Conservation (phyloP, 2,797 vertebrate genomes). For the Leptatherina wallacei region DNA sequence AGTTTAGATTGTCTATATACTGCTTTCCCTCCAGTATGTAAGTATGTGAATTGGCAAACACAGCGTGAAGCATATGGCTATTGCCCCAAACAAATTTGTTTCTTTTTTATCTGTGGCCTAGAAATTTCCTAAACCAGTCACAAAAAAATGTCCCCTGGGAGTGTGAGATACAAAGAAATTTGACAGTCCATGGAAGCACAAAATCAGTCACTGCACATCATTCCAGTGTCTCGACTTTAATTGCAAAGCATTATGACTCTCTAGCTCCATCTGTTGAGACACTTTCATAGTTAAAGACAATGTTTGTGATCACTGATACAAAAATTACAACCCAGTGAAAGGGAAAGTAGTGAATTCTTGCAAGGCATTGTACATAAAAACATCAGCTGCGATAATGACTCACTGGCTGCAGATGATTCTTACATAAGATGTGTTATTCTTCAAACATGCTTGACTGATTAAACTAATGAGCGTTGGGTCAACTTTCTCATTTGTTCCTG, state of each 20-base stretch:
- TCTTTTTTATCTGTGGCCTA: conserved; percentile 54
- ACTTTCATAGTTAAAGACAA: conserved; percentile 18
- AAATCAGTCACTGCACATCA: conserved; percentile 56
- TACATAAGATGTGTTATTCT: conserved; percentile 58
- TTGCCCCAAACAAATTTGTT: conserved; percentile 42
- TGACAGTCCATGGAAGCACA: conserved; percentile 59
- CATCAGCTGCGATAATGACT: conserved; percentile 64
- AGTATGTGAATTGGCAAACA: conserved; percentile 52
- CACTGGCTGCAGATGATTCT: conserved; percentile 57
- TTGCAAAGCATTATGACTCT: conserved; percentile 56
- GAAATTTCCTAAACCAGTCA: conserved; percentile 61
- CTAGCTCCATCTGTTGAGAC: conserved; percentile 75
- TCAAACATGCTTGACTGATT: conserved; percentile 55
- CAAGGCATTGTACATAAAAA: conserved; percentile 48
- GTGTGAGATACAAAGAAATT: conserved; percentile 54
- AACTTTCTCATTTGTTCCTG: conserved; percentile 35
- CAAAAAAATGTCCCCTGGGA: conserved; percentile 52
- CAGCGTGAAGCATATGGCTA: conserved; percentile 56
- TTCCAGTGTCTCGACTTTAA: conserved; percentile 40
- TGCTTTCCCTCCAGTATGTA: conserved; percentile 21
- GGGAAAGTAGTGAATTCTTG: conserved; percentile 31
- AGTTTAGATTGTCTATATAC: conserved; percentile 22
- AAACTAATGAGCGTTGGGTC: conserved; percentile 60
- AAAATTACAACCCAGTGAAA: conserved; percentile 20
- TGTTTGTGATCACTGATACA: conserved; percentile 13